Base-by-base conservation (phyloP, 2,888 invertebrate species). In the Horisme vitalbata region DNA sequence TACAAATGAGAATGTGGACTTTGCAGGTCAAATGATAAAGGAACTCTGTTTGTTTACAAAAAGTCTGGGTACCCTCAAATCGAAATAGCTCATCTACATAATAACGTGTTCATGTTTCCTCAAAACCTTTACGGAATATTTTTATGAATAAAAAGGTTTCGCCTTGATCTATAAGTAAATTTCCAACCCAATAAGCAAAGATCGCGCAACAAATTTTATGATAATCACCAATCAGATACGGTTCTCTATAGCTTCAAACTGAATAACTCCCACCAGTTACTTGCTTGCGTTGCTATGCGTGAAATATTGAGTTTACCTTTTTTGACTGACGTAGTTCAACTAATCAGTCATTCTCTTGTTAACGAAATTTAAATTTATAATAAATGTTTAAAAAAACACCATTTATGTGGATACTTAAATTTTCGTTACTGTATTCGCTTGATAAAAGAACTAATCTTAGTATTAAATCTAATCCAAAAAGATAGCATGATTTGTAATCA, bases 141-240 rank as follows among this genome's bases (percentile, higher is more conserved):
- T 37, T 30, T 28, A 9, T 24, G n/a, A 31, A 20, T 18, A 15
- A 45, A 32, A 36, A 13, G 14, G 4, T 36, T 39, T 36, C 4
- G 10, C 11, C 47, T 28, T 47, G 33, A 37, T 41, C 41, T 41
- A 33, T 26, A 21, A 33, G 36, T 41, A 41, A 8, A 41, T 45
- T 45, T 44, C 20, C 33, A 33, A 31, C 27, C 23, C 44, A 37
- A 37, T 46, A 44, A 38, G 30, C 36, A 39, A 41, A 35, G 36
- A 51, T 38, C 37, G 41, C 41, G 41, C 18, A 39, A 49, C 45
- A 41, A 52, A 50, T 49, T 57, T 52, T 55, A 57, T 52, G 45
- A 47, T 55, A 55, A 49, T 54, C 38, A 43, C 32, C 38, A 38
- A 46, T 52, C 39, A 39, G 49, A 45, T 37, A 39, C 46, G 52